These are phyloP conservation scores for Mellilla xanthometata DNA, from an alignment of 2,888 invertebrate species.

Conservation along the genomic window DNA sequence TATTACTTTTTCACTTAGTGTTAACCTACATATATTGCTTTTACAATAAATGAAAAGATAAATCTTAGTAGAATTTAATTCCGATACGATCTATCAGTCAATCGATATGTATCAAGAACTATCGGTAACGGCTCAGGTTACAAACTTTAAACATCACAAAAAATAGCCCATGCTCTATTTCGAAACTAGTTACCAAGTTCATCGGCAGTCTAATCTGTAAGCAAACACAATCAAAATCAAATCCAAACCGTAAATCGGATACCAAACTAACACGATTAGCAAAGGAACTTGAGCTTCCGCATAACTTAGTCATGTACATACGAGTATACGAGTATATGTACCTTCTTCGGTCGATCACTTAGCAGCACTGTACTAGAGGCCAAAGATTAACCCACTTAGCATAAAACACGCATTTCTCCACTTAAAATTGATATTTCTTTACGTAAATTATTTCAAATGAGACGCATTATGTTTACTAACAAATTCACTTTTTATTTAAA, in stretches of 20 bases:
- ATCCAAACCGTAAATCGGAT: constrained; percentile 34
- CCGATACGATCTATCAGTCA: too few relatives aligned
- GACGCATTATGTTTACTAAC: constrained; percentile 26
- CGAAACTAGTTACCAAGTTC: too few relatives aligned
- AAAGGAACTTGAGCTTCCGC: constrained; percentile 61
- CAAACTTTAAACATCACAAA: too few relatives aligned
- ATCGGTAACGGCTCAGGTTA: too few relatives aligned
- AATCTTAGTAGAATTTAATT: too few relatives aligned
- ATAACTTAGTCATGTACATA: constrained; percentile 54
- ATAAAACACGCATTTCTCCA: constrained; percentile 43
- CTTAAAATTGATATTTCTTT: constrained; percentile 42
- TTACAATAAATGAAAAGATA: too few relatives aligned
- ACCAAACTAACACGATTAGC: constrained; percentile 59
- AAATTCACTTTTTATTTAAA: constrained; percentile 29
- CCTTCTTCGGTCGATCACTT: constrained; percentile 52
- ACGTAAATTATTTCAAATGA: constrained; percentile 42
- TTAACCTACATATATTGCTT: too few relatives aligned
- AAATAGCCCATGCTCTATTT: too few relatives aligned
- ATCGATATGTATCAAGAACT: too few relatives aligned
- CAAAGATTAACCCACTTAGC: constrained; percentile 55
- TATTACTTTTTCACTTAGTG: too few relatives aligned
- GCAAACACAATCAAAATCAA: constrained; percentile 18
- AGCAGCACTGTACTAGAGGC: constrained; percentile 43
- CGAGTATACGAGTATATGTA: too few relatives aligned
- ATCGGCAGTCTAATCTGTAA: constrained; percentile 1